phyloP scores from a whole-genome alignment of 2,797 vertebrate genomes.

The Pipistrellus kuhlii region DNA sequence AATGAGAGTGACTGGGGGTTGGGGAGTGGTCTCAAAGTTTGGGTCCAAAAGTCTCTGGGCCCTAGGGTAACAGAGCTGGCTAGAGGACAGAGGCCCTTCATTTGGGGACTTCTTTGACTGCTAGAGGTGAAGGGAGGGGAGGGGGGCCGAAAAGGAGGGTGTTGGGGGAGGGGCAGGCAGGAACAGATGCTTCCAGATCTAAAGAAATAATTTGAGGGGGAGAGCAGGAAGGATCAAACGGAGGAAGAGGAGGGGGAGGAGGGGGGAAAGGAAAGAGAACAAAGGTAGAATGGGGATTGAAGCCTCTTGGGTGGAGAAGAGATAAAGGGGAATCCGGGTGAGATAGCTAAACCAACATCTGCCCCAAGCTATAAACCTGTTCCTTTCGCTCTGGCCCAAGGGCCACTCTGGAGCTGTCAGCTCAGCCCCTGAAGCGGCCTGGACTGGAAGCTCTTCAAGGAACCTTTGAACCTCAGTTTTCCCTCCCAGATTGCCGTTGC shows the following conservation, averaged over 20 bases:
- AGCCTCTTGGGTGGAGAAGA: slow-evolving; percentile 62
- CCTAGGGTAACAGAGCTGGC: slow-evolving; percentile 6
- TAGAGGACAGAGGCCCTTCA: background rate
- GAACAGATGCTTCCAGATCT: slow-evolving; percentile 84
- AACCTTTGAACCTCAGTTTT: slow-evolving; percentile 73
- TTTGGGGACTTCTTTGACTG: slow-evolving; percentile 63
- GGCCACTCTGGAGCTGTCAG: slow-evolving; percentile 45
- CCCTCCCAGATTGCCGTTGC: background rate
- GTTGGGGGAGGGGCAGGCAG: slow-evolving; percentile 66
- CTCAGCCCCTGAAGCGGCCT: background rate
- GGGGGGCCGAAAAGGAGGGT: background rate
- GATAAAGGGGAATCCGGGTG: slow-evolving; percentile 72
- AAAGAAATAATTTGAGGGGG: slow-evolving; percentile 78
- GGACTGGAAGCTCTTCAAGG: slow-evolving; percentile 37
- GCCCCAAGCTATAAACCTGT: slow-evolving; percentile 71
- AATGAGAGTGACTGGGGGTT: background rate
- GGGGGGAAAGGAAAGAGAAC: slow-evolving; percentile 65
- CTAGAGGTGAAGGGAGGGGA: slow-evolving; percentile 36
- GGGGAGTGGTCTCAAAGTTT: background rate
- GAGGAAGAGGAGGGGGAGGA: slow-evolving; percentile 59
- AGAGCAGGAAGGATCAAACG: slow-evolving; percentile 79
- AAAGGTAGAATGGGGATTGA: slow-evolving; percentile 73
- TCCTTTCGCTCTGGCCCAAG: slow-evolving; percentile 47
- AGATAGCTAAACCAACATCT: slow-evolving; percentile 68
- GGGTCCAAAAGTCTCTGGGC: background rate